Conservation (phyloP, 1,140 invertebrate species). For the Leguminivora glycinivorella region DNA sequence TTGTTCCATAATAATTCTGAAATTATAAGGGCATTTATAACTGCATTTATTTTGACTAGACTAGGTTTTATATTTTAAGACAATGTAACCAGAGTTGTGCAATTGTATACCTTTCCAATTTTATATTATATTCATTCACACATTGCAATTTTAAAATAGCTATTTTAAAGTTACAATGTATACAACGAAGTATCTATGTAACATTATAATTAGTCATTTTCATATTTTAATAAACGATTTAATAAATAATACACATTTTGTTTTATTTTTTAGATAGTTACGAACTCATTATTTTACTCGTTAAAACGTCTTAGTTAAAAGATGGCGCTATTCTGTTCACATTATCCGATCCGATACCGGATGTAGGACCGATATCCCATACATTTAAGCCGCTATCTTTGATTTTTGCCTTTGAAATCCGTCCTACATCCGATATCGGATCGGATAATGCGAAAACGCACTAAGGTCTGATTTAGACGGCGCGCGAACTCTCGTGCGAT, state of each 20-base stretch:
- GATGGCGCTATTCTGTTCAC: no score
- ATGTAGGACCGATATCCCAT: no score
- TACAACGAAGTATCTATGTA: constrained; percentile 7
- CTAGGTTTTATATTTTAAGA: constrained; percentile 26
- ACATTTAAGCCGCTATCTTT: no score
- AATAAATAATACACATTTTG: background rate
- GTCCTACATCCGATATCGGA: no score
- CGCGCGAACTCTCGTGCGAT: no score
- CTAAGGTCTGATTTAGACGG: no score
- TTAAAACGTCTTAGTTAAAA: no score
- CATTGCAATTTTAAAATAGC: background rate
- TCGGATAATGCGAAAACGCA: no score
- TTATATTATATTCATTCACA: constrained; percentile 11
- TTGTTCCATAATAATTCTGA: constrained; percentile 4
- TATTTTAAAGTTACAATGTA: constrained; percentile 2
- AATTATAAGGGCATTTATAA: constrained; percentile 11
- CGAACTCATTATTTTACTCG: no score
- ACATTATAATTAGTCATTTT: constrained; percentile 16
- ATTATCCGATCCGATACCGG: no score
- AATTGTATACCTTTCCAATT: constrained; percentile 15
- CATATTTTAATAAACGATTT: constrained; percentile 24
- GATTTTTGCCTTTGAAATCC: no score
- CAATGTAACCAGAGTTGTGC: constrained; percentile 24
- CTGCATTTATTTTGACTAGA: constrained; percentile 20
- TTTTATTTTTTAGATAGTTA: background rate